phyloP scores from a whole-genome alignment of 2,113 vertebrate species.

The Osmerus mordax region DNA sequence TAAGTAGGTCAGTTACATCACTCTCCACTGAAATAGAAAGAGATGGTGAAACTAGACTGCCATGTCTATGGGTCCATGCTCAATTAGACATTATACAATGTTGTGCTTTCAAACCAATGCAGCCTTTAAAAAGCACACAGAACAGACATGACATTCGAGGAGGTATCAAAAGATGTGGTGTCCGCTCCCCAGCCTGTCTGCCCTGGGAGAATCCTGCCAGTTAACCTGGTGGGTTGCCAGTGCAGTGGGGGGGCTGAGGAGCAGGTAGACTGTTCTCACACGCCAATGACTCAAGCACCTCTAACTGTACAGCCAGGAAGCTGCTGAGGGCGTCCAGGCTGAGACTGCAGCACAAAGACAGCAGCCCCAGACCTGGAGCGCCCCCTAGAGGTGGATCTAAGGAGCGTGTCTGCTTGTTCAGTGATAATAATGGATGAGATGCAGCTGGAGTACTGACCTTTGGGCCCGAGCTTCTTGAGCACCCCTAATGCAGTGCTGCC shows the following conservation, averaged over 20 bases:
- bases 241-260: constrained; percentile 66
- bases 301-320: constrained; percentile 88
- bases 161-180: constrained; percentile 14
- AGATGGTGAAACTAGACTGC: too few species aligned
- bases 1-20: too few species aligned
- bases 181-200: constrained; percentile 50
- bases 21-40: too few species aligned
- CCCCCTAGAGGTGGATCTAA: constrained; percentile 97
- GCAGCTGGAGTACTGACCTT: constrained; percentile 65
- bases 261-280: constrained; percentile 90
- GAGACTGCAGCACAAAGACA: constrained; percentile 77
- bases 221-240: constrained; percentile 40
- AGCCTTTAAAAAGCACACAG: too few species aligned
- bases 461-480: constrained; percentile 85
- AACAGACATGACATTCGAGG: too few species aligned
- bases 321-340: constrained; percentile 76
- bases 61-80: too few species aligned
- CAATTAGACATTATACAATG: too few species aligned
- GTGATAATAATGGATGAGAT: not conserved
- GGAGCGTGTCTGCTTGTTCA: constrained; percentile 74
- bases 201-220: constrained; percentile 38
- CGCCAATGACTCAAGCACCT: constrained; percentile 99
- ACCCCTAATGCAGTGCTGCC: constrained; percentile 88
- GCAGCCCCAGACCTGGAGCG: constrained; percentile 71
- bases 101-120: too few species aligned